Evolutionary conservation across 2,797 vertebrate species (phyloP), one percentile per base, ranked within the genome.

Genomic region (Rhynchonycteris naso): DNA sequence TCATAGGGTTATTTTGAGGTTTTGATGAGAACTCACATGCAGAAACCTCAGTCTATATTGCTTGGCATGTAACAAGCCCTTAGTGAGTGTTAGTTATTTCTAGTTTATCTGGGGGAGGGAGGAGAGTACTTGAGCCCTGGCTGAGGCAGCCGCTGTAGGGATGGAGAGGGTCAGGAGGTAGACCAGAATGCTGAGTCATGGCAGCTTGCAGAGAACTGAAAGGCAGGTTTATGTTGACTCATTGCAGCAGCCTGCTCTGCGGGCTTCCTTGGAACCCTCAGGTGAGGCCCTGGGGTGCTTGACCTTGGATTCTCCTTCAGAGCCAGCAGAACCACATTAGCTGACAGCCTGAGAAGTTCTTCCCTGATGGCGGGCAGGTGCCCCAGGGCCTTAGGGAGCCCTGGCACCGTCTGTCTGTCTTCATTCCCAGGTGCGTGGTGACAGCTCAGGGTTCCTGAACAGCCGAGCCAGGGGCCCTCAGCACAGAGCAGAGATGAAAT

Each of bases 401-500:
- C 43, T 5, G 43, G 43, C 43, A 43, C 43, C 43, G 43, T 43
- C n/a, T n/a, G n/a, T n/a, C n/a, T n/a, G n/a, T n/a, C 43, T 43
- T 7, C 43, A 43, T 43, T 43, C 43, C 43, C 5, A 43, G 43
- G 43, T 43, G 43, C 1, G 0, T 7, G 47, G 38, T 33, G 10
- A 21, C 47, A 11, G 47, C 71, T 16, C 3, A 2, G 69, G 38
- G 11, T 30, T 30, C 71, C 52, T n/a, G 59, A 54, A 61, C 54
- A 19, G 58, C 68, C 30, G 63, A 24, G 30, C 24, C 52, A 18
- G 0, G 0, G 63, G 16, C 80, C 4, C 79, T 65, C n/a, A 3
- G n/a, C 0, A 1, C 47, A 14, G 61, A 75, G 35, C 4, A 4
- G 30, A 43, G 52, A 33, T 0, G 0, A 4, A 16, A 35, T 18